Conservation (phyloP, 1,140 invertebrate species). For the Holotrichia oblita region DNA sequence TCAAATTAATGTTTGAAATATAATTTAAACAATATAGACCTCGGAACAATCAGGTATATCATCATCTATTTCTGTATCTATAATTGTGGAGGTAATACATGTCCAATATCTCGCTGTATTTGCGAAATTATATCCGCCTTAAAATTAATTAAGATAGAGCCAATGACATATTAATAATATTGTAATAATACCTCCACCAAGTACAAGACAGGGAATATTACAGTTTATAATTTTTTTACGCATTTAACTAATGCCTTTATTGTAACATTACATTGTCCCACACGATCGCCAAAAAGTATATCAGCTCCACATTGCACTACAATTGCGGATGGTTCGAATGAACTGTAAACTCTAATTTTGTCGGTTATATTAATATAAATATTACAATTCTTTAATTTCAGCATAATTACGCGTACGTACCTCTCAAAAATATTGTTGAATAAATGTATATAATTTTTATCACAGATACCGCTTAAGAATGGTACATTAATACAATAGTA, state of each 20-base stretch:
- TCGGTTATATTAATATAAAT: slow-evolving; percentile 49
- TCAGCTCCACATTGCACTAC: slow-evolving; percentile 87
- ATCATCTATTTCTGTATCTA: slow-evolving; percentile 60
- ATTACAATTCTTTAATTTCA: background rate
- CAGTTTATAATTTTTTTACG: slow-evolving; percentile 67
- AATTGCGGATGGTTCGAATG: slow-evolving; percentile 72
- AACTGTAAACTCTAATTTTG: slow-evolving; percentile 63
- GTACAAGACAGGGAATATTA: slow-evolving; percentile 71
- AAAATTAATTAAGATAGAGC: background rate
- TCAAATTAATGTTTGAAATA: slow-evolving; percentile 5
- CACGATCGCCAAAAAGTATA: slow-evolving; percentile 74
- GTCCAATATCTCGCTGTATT: slow-evolving; percentile 76
- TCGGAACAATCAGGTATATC: slow-evolving; percentile 73
- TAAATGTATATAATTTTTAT: slow-evolving; percentile 68
- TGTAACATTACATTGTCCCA: slow-evolving; percentile 77
- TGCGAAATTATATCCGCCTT: slow-evolving; percentile 73
- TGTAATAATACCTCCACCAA: slow-evolving; percentile 74
- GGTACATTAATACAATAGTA: slow-evolving; percentile 79
- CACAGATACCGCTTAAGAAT: slow-evolving; percentile 71
- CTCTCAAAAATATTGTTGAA: slow-evolving; percentile 65
- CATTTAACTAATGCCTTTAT: slow-evolving; percentile 67
- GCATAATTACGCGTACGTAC: too few species aligned
- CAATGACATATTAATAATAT: background rate
- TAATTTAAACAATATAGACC: slow-evolving; percentile 40
- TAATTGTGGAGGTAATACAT: slow-evolving; percentile 67